A percentile compares a stretch with the other conserved stretches of the same genome.
phyloP scores from a whole-genome alignment of 2,888 invertebrate species.

The Teleogryllus oceanicus region DNA sequence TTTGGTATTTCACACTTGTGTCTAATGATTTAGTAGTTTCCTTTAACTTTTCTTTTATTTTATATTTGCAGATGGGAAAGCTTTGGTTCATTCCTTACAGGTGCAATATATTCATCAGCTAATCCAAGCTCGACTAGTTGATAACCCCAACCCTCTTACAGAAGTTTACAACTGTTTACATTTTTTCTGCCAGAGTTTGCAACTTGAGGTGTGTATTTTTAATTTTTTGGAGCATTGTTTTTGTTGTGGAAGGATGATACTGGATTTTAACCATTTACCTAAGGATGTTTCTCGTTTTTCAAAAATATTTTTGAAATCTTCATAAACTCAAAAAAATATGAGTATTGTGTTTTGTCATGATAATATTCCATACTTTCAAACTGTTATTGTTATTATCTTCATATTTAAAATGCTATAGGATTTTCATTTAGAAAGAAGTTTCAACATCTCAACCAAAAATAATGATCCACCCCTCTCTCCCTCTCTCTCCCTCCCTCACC shows the following conservation, averaged over 20 bases:
- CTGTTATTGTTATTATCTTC: no score
- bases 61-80: conserved; percentile 74
- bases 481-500: no score
- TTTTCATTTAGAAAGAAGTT: no score
- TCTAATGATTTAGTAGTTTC: neutral
- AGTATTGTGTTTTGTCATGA: no score
- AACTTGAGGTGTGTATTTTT: conserved; percentile 66
- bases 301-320: neutral
- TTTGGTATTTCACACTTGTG: neutral
- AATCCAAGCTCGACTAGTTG: conserved; percentile 83
- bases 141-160: conserved; percentile 71
- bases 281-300: neutral
- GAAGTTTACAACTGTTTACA: conserved; percentile 83
- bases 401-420: no score
- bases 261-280: no score
- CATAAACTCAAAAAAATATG: neutral
- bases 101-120: conserved; percentile 90
- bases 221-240: neutral
- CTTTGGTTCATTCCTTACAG: conserved; percentile 91
- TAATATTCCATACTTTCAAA: no score
- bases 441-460: no score
- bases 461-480: no score
- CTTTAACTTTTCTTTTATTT: conserved; percentile 21
- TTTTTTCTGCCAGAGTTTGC: conserved; percentile 91
- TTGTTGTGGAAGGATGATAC: no score